Evolutionary conservation across 2,888 invertebrate species (phyloP), one percentile per base, ranked within the genome.

Genomic region (Drosophila birchii): DNA sequence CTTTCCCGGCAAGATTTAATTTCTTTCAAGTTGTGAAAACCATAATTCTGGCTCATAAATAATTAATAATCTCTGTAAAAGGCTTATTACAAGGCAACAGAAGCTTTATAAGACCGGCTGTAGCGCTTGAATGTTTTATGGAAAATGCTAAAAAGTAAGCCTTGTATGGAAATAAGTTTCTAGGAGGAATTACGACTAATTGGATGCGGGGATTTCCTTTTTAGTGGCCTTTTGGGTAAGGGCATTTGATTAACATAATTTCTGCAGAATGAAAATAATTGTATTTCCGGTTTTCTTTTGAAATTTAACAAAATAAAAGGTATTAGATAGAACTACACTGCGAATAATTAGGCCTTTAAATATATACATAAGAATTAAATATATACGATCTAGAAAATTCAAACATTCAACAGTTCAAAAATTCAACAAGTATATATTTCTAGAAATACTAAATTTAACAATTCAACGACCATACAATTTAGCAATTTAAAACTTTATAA

Each of bases 1-100:
- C 39, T 34, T 39, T 34, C 26, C 16, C 18, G 8, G 34, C 16
- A 7, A 11, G 38, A 32, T 38, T 62, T 44, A 44, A 63, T 44
- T 63, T 66, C 63, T 63, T 51, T 51, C n/a, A 29, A 51, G 43
- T 29, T 56, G 47, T n/a, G 29, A 20, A 20, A 36, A 47, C 39
- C 49, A 32, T 68, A 68, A 57, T 68, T n/a, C 49, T 18, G 16
- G 16, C 56, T 67, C 68, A 68, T 68, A 49, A 68, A 68, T 68
- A 68, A 68, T 68, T 68, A 68, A 68, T 56, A 68, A 68, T 56
- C 49, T 41, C 29, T 12, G 68, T 11, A 20, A 56, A 68, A 49
- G 68, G 68, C 49, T 68, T 68, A 43, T 43, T 20, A 20, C 29
- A 43, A 36, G 36, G 26, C 29, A 67, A 29, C 39, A 47, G n/a